Evolutionary conservation across 2,888 invertebrate genomes (phyloP).

Genomic region (Campoplex capitator): DNA sequence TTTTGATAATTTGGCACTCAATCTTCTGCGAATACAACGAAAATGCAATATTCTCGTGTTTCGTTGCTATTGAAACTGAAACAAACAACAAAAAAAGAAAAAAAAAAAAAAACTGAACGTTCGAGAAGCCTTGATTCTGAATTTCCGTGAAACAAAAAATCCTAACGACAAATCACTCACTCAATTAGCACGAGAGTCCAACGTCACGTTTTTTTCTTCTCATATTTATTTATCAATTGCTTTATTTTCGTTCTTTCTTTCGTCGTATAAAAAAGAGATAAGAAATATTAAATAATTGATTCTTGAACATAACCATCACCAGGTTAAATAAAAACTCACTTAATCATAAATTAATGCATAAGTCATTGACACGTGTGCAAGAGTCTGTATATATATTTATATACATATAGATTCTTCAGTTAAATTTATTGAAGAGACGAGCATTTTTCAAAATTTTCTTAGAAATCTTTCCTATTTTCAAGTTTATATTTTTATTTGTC

Average conservation of each 20-base stretch:
- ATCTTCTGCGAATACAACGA: neutral
- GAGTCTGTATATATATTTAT: neutral
- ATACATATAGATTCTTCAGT: too few relatives aligned
- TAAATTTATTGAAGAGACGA: neutral
- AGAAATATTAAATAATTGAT: slow-evolving; percentile 29
- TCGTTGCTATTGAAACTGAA: neutral
- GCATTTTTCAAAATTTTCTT: neutral
- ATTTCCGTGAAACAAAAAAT: slow-evolving; percentile 38
- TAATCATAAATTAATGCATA: slow-evolving; percentile 36
- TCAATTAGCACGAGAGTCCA: neutral
- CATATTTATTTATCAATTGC: neutral
- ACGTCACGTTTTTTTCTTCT: neutral
- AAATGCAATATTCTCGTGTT: neutral
- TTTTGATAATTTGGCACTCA: neutral
- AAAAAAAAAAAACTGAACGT: neutral
- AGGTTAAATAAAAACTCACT: neutral
- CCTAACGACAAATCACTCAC: neutral
- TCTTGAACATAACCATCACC: slow-evolving; percentile 15
- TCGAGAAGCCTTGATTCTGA: slow-evolving; percentile 60
- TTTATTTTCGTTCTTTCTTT: slow-evolving; percentile 35
- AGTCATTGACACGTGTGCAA: neutral
- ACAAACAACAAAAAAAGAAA: neutral
- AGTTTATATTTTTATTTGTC: neutral
- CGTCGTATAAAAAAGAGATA: slow-evolving; percentile 29
- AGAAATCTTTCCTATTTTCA: slow-evolving; percentile 4